Evolutionary conservation across 2,888 invertebrate species (phyloP).

Genomic region (Coenonympha arcania): DNA sequence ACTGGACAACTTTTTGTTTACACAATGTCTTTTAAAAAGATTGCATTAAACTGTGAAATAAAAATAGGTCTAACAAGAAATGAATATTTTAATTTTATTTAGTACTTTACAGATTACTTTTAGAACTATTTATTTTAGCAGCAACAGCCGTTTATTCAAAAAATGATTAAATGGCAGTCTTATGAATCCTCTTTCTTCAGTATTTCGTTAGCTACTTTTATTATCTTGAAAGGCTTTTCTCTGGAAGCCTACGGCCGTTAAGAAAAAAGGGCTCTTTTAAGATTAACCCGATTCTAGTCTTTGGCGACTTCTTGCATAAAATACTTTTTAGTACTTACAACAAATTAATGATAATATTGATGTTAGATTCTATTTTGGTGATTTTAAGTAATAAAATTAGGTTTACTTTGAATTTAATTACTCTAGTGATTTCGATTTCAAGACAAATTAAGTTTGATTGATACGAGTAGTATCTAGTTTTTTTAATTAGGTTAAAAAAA

Average conservation of each 20-base stretch:
- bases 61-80: background rate
- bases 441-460: no score
- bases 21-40: no score
- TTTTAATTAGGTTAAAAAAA: no score
- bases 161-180: background rate
- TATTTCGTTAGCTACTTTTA: constrained; percentile 9
- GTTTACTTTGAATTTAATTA: no score
- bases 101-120: background rate
- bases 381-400: no score
- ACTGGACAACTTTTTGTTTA: no score
- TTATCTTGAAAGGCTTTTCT: constrained; percentile 20
- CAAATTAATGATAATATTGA: no score
- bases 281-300: constrained; percentile 3
- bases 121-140: background rate
- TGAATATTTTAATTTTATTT: background rate
- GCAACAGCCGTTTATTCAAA: background rate
- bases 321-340: no score
- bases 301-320: background rate
- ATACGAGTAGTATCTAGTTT: no score
- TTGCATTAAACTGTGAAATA: background rate
- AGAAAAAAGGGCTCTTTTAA: constrained; percentile 15
- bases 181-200: constrained; percentile 3
- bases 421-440: no score
- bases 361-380: no score
- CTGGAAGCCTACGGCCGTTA: constrained; percentile 3